Evolutionary conservation across 2,797 vertebrate species (phyloP), one percentile per base, ranked within the genome.

Genomic region (Sebastes alutus): DNA sequence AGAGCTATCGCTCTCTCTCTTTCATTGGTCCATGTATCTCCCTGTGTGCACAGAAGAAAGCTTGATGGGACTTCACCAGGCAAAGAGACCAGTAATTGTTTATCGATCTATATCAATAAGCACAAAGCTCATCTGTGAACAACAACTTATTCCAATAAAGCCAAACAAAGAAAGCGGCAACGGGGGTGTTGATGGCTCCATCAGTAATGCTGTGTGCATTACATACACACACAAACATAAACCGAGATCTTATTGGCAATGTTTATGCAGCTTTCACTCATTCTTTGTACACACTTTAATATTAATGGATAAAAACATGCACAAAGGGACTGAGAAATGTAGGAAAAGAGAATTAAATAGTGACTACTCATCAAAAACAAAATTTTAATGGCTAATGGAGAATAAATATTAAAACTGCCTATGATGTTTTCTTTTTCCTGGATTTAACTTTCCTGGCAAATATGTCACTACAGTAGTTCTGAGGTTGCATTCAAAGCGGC

Each of bases 91-190:
- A 81, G 86, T 93, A 94, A 93, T 92, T 93, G 88, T 92, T 93
- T 93, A 92, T 93, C 23, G 92, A 94, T 88, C 89, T 80, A 68
- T 89, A 91, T 92, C 89, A 88, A 92, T 89, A 87, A 61, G 71
- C 77, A 77, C 81, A 75, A 79, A 83, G 90, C 83, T 93, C 84
- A 84, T 90, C 87, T 89, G 92, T 85, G 85, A 90, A 87, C 82
- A 90, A 88, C 85, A 90, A 89, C 86, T 90, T 89, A 90, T 89
- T 92, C 65, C 83, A 88, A 88, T 87, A 54, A 82, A 81, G 75
- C 58, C 83, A 87, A 91, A 90, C 88, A 91, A 86, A 85, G 78
- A 85, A 74, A 78, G 66, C 3, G 2, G 77, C 59, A 67, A 54
- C 22, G 1, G 1, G 35, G 25, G 32, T 58, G 77, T 77, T 84